Base-by-base conservation (phyloP, 2,113 vertebrate species). In the Antechinus flavipes region DNA sequence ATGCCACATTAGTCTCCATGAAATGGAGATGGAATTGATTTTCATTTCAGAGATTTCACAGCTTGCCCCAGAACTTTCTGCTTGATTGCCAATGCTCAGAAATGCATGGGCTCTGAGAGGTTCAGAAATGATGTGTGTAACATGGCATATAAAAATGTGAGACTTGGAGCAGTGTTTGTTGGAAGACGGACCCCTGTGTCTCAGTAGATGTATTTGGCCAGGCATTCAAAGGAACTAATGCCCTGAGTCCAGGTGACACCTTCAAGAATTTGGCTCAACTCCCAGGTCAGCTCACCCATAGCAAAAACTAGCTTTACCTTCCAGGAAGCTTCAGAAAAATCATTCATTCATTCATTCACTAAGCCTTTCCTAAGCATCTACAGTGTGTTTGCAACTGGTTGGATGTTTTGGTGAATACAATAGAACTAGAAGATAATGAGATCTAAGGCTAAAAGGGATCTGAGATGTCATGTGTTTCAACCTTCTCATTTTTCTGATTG, bases 1-100 rank as follows among this genome's bases (percentile, higher is more conserved):
- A 98, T 98, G 98, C 98, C 98, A 98, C 98, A 98, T 98, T 98
- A 98, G 98, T 96, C 97, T 98, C 98, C 97, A 96, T 97, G 98
- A 98, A 99, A 98, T 97, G 98, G 98, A 98, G 98, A 98, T 96
- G 98, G 98, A 97, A 99, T 99, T 98, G 98, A 98, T 98, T 99
- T 99, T 98, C 98, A 98, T 98, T 98, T 98, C 95, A 91, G 97
- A 98, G 98, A 98, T 99, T 98, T 99, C 98, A 98, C 98, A 99
- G 99, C 98, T 98, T 98, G 98, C 98, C 98, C 98, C 98, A 98
- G 98, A 99, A 98, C 97, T 98, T 98, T 98, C 98, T 98, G 98
- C 98, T 97, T 98, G 98, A 96, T 97, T 98, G 97, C 97, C 1
- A 11, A 91, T 97, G 98, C 97, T 97, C 91, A 53, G 96, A 97